A percentile compares a stretch with the other conserved stretches of the same genome.
Conservation (phyloP, 2,797 vertebrate species). For the Fistularia commersonii region DNA sequence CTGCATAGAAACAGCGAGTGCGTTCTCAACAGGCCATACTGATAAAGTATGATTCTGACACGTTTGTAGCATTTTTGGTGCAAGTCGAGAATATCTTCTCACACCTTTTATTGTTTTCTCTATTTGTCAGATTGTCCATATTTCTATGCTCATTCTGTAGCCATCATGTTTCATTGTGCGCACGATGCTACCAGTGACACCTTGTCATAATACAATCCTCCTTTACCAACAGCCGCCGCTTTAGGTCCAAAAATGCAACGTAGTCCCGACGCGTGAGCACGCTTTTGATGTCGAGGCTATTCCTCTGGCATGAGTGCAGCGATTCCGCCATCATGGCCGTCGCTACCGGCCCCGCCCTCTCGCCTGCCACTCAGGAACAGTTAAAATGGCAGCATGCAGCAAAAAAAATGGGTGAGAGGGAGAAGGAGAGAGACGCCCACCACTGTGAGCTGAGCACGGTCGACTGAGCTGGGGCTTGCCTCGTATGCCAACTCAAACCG, state of each 20-base stretch:
- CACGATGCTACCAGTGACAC: background rate
- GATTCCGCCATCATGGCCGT: constrained; percentile 59
- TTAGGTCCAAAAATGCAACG: background rate
- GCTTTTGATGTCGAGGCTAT: constrained; percentile 50
- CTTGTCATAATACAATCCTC: background rate
- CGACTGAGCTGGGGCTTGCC: constrained; percentile 45
- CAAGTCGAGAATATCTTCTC: too few relatives aligned
- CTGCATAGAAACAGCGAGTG: too few relatives aligned
- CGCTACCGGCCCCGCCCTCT: constrained; percentile 59
- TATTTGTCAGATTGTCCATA: background rate
- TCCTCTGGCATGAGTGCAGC: constrained; percentile 58
- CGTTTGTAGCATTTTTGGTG: too few relatives aligned
- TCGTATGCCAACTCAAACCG: constrained; percentile 38
- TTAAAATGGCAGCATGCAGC: constrained; percentile 66
- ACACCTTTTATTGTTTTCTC: background rate
- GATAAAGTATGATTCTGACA: too few relatives aligned
- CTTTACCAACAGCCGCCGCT: background rate
- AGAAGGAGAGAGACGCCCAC: constrained; percentile 54
- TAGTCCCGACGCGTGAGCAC: constrained; percentile 22
- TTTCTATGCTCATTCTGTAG: background rate
- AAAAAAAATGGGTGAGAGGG: constrained; percentile 56
- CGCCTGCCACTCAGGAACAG: constrained; percentile 61
- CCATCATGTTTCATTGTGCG: background rate
- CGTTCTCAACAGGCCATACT: too few relatives aligned
- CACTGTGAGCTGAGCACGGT: constrained; percentile 39